These are phyloP conservation scores for Mesorhabditis belari DNA, from an alignment of 2,888 invertebrate species.

Conservation along the genomic window DNA sequence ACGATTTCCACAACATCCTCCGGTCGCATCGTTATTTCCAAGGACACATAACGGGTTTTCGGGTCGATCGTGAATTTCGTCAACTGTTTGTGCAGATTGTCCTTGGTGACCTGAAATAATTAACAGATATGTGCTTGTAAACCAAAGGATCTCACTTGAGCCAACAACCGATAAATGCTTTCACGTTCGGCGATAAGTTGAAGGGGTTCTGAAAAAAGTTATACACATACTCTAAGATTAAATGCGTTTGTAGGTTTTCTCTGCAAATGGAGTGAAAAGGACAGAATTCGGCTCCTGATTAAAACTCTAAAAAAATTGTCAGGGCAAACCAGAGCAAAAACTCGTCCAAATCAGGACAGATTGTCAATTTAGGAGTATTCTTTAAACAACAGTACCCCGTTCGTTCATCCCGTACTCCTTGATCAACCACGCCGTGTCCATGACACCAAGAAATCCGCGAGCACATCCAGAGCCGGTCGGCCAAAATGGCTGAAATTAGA, in stretches of 20 bases:
- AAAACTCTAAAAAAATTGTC: too few species aligned
- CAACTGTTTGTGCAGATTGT: not conserved
- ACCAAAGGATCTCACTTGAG: slow-evolving; percentile 71
- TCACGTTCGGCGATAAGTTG: slow-evolving; percentile 83
- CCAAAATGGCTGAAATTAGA: slow-evolving; percentile 73
- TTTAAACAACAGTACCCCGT: slow-evolving; percentile 64
- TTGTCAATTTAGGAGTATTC: too few species aligned
- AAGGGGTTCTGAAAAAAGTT: slow-evolving; percentile 4
- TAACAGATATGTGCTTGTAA: not conserved
- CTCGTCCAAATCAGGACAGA: too few species aligned
- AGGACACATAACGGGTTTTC: slow-evolving; percentile 62
- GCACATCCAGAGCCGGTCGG: slow-evolving; percentile 98
- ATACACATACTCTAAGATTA: too few species aligned
- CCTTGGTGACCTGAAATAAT: not conserved
- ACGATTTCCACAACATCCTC: slow-evolving; percentile 17
- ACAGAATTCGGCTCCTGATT: too few species aligned
- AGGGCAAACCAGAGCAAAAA: too few species aligned
- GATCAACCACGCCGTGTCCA: slow-evolving; percentile 93
- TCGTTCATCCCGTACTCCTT: slow-evolving; percentile 71
- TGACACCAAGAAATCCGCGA: slow-evolving; percentile 84
- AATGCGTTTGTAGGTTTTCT: too few species aligned
- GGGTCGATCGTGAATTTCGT: slow-evolving; percentile 56
- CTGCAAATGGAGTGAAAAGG: too few species aligned
- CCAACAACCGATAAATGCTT: slow-evolving; percentile 78
- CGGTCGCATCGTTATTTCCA: slow-evolving; percentile 10